These are phyloP conservation scores for Aphelenchoides avenae DNA, from an alignment of 1,140 invertebrate species.

Conservation along the genomic window DNA sequence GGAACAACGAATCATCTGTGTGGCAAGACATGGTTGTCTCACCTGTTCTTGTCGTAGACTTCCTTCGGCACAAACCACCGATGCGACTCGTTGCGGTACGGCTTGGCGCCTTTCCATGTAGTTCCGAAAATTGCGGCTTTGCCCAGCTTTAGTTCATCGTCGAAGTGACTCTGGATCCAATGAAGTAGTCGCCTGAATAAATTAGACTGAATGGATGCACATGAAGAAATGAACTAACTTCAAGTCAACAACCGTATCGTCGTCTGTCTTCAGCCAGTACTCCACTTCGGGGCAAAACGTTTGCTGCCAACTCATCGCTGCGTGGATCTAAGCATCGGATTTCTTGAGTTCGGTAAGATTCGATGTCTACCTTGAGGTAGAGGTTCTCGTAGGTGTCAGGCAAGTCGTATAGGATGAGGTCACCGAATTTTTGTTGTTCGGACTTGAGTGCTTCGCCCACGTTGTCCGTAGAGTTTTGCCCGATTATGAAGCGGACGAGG, in stretches of 20 bases:
- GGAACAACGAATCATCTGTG: too few relatives aligned
- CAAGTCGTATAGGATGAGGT: slow-evolving; percentile 30
- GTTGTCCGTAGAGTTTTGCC: too few relatives aligned
- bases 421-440: too few relatives aligned
- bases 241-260: slow-evolving; percentile 27
- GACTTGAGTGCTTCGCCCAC: too few relatives aligned
- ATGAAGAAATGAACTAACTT: too few relatives aligned
- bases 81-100: slow-evolving; percentile 16
- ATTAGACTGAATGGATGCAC: too few relatives aligned
- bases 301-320: slow-evolving; percentile 23
- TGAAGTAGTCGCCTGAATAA: slow-evolving; percentile 14
- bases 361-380: slow-evolving; percentile 23
- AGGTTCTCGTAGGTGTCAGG: slow-evolving; percentile 28
- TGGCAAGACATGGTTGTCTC: too few relatives aligned
- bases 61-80: slow-evolving; percentile 16
- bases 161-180: slow-evolving; percentile 30
- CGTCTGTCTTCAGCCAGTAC: slow-evolving; percentile 25
- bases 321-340: slow-evolving; percentile 18
- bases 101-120: slow-evolving; percentile 17
- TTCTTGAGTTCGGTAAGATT: not conserved
- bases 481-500: too few relatives aligned
- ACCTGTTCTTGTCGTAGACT: not conserved
- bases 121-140: slow-evolving; percentile 18
- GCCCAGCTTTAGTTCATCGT: not conserved
- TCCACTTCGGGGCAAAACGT: slow-evolving; percentile 10